Base-by-base conservation (phyloP, 2,888 invertebrate species). In the Macaria notata region DNA sequence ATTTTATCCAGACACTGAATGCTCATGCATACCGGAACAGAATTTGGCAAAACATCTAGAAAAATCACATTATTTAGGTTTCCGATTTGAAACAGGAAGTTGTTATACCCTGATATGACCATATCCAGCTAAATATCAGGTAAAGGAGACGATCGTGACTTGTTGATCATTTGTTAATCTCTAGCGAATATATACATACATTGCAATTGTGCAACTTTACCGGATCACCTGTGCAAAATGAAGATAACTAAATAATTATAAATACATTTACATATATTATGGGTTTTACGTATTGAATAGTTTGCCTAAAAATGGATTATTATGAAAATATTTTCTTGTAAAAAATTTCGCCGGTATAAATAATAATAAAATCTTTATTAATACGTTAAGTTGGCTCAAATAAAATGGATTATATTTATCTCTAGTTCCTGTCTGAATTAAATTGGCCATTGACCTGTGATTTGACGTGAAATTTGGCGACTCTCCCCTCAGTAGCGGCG, bases 101-200 rank as follows among this genome's bases (percentile, higher is more conserved):
- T 9, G 29, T 31, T 3, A 33, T 49, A 9, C 54, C 45, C 41
- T 43, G 45, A 45, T 3, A 44, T 29, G 49, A 42, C 46, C 49
- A 50, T 41, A 30, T n/a, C n/a, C 41, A 39, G 52, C 30, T 36
- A 46, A 52, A 19, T 19, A 19, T 19, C 19, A 19, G 2, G 19
- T 19, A 19, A 48, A 57, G 57, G 57, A 49, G 33, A 49, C 19
- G 46, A 36, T 51, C 59, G 59, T 59, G 59, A 54, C 59, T 59
- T 45, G 30, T 30, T 51, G 9, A 0, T 5, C 33, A 4, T 59
- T 55, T 55, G 48, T 45, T 59, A 54, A 59, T 59, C 59, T 51
- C 0, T 1, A 41, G 33, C 7, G 30, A 7, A 33, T 30, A 47
- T 31, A 4, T 56, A 52, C 41, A 9, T 19, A 52, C 41, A 9